Evolutionary conservation across 2,113 vertebrate genomes (phyloP).

Genomic region (Tringa solitaria): DNA sequence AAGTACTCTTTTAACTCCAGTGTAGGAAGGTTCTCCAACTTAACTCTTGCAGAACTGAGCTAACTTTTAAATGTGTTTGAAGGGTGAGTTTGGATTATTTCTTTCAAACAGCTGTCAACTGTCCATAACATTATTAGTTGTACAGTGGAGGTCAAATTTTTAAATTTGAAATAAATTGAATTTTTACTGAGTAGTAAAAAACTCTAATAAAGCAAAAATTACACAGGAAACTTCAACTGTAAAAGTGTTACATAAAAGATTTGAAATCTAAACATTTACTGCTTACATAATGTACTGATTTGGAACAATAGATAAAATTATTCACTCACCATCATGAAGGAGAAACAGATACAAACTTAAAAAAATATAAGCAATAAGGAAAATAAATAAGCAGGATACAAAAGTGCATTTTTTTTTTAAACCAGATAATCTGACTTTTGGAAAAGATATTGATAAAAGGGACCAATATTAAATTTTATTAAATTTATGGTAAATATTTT

Average conservation of each 20-base stretch:
- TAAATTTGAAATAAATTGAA: neutral
- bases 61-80: neutral
- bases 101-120: neutral
- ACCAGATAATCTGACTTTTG: neutral
- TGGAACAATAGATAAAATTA: neutral
- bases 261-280: neutral
- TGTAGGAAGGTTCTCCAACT: neutral
- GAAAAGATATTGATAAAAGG: neutral
- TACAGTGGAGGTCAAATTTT: neutral
- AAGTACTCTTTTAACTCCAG: neutral
- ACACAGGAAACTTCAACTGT: neutral
- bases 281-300: neutral
- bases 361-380: neutral
- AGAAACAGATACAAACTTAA: neutral
- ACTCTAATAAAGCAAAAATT: neutral
- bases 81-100: neutral
- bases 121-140: neutral
- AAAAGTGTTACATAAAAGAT: neutral
- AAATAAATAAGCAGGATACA: neutral
- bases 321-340: neutral
- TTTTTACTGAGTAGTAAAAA: neutral
- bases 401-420: neutral
- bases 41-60: neutral
- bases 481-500: neutral
- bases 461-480: neutral